phyloP scores from a whole-genome alignment of 1,140 invertebrate species.

The Nymphalis io region DNA sequence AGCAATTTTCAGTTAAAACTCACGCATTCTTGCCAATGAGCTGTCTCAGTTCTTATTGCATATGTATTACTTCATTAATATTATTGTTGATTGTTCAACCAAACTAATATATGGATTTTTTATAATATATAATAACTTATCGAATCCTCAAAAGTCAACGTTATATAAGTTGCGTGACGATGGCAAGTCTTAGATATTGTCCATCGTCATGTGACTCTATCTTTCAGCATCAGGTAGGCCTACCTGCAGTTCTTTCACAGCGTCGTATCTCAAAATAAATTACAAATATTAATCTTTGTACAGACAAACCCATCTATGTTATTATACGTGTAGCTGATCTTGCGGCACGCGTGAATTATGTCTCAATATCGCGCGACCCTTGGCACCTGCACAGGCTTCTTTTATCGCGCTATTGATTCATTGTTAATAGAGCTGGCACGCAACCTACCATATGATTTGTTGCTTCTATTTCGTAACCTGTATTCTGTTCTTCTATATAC shows the following conservation, averaged over 20 bases:
- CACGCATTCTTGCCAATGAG: no score
- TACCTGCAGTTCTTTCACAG: not conserved
- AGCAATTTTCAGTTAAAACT: no score
- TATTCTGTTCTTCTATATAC: not conserved
- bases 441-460: conserved; percentile 34
- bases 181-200: no score
- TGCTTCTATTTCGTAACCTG: conserved; percentile 1
- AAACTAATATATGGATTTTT: no score
- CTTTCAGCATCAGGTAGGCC: no score
- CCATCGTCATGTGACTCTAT: no score
- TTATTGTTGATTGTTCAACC: no score
- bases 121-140: no score
- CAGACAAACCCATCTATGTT: conserved; percentile 14
- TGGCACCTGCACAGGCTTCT: conserved; percentile 54
- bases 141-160: no score
- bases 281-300: conserved; percentile 2
- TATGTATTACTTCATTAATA: no score
- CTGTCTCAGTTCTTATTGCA: no score
- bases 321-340: conserved; percentile 20
- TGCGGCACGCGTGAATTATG: conserved; percentile 49
- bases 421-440: conserved; percentile 55
- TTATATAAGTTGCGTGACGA: no score
- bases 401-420: conserved; percentile 56
- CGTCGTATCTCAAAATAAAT: not conserved
- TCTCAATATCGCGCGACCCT: conserved; percentile 62